Conservation (phyloP, 2,888 invertebrate species). For the Apamea anceps region DNA sequence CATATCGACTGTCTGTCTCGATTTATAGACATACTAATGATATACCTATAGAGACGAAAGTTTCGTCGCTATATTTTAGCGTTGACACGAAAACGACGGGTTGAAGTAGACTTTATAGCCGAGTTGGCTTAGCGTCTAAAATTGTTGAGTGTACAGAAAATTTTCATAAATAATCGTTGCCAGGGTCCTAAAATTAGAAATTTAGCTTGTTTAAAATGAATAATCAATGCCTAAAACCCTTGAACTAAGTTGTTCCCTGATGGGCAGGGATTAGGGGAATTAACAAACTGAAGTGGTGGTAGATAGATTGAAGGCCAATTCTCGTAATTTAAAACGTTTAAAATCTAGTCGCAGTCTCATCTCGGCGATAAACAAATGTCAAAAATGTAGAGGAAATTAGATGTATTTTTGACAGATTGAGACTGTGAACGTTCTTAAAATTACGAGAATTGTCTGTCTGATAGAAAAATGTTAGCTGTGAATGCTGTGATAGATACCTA, state of each 20-base stretch:
- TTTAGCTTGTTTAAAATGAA: conserved; percentile 20
- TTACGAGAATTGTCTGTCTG: neutral
- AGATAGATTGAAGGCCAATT: neutral
- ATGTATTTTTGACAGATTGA: too few relatives aligned
- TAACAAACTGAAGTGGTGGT: neutral
- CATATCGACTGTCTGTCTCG: conserved; percentile 35
- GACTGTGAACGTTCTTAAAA: too few relatives aligned
- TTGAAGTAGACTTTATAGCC: neutral
- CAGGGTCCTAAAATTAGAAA: conserved; percentile 27
- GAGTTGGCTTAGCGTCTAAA: conserved; percentile 10
- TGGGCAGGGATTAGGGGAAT: neutral
- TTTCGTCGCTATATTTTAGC: conserved; percentile 20
- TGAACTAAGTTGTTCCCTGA: neutral
- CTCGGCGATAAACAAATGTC: neutral
- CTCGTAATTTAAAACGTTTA: too few relatives aligned
- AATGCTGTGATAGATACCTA: neutral
- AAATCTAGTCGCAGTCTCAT: too few relatives aligned
- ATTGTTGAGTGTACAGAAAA: neutral
- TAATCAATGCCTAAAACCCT: neutral
- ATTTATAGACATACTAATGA: conserved; percentile 38
- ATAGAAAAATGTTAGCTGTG: neutral
- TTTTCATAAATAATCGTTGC: neutral
- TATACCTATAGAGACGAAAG: conserved; percentile 17
- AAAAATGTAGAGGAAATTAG: neutral
- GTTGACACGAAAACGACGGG: conserved; percentile 16